A percentile compares a stretch with the other conserved stretches of the same genome.
Conservation (phyloP, 2,888 invertebrate species). For the Hedychridium roseum region DNA sequence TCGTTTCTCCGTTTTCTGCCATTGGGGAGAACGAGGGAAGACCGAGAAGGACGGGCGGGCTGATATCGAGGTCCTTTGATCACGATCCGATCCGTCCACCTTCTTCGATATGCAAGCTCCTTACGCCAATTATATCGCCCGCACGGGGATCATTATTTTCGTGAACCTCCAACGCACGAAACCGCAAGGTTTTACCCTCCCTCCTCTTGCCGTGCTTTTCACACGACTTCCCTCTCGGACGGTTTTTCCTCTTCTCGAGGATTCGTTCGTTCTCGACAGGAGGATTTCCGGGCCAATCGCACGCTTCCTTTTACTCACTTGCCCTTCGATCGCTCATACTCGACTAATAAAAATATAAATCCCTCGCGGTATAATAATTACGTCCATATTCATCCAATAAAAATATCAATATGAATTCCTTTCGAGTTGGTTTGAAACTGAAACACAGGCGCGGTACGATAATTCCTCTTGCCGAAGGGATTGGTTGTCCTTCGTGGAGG, state of each 20-base stretch:
- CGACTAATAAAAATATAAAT: slow-evolving; percentile 24
- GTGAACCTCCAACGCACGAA: slow-evolving; percentile 14
- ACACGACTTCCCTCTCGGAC: neutral
- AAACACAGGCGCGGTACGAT: too few species aligned
- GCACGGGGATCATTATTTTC: slow-evolving; percentile 37
- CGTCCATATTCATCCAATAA: neutral
- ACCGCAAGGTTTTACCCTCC: neutral
- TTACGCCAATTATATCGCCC: slow-evolving; percentile 55
- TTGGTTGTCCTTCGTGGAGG: too few species aligned
- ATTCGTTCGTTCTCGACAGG: slow-evolving; percentile 12
- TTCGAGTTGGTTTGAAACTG: too few species aligned
- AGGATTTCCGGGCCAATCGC: slow-evolving; percentile 15
- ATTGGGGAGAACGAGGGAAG: slow-evolving; percentile 9
- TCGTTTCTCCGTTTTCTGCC: too few species aligned
- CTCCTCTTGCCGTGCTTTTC: neutral
- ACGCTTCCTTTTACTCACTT: slow-evolving; percentile 1
- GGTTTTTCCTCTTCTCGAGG: neutral
- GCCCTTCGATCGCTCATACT: neutral
- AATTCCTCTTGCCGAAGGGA: too few species aligned
- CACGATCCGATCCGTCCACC: slow-evolving; percentile 18
- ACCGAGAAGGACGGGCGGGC: slow-evolving; percentile 28
- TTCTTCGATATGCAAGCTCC: slow-evolving; percentile 42
- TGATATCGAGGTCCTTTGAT: slow-evolving; percentile 42
- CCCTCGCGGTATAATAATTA: neutral
- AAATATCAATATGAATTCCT: neutral